A percentile compares a stretch with the other conserved stretches of the same genome.
phyloP scores from a whole-genome alignment of 2,888 invertebrate genomes.

The Andrena dorsata region DNA sequence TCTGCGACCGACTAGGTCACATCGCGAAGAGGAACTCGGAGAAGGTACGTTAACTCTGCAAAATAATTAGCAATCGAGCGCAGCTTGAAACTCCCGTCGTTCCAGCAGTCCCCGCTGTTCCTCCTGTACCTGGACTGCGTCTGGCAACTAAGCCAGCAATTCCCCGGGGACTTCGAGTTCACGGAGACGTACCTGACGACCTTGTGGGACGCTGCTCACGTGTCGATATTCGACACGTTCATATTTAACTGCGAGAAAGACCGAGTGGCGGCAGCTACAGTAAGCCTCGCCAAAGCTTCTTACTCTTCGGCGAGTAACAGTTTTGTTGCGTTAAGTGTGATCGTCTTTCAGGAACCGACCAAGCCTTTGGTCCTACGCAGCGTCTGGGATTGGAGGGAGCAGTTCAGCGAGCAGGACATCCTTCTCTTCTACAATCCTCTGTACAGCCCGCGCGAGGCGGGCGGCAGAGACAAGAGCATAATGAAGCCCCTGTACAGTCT shows the following conservation, averaged over 20 bases:
- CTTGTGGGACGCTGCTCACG: conserved; percentile 95
- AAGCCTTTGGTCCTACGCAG: conserved; percentile 89
- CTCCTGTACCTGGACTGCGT: conserved; percentile 96
- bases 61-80: neutral
- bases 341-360: conserved; percentile 82
- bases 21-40: conserved; percentile 87
- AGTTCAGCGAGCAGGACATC: conserved; percentile 93
- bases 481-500: conserved; percentile 87
- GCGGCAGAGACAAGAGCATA: conserved; percentile 41
- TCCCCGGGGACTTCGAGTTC: conserved; percentile 95
- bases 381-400: conserved; percentile 96
- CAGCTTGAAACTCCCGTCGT: neutral
- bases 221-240: conserved; percentile 97
- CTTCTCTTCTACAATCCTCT: conserved; percentile 94
- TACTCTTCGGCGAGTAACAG: neutral
- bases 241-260: conserved; percentile 95
- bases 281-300: conserved; percentile 76
- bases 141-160: conserved; percentile 96
- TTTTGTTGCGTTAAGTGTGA: no score
- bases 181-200: conserved; percentile 96
- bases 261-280: conserved; percentile 89
- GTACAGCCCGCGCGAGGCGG: conserved; percentile 85
- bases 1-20: conserved; percentile 91
- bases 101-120: conserved; percentile 91
- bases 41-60: conserved; percentile 79